Evolutionary conservation across 2,113 vertebrate genomes (phyloP).

Genomic region (Tympanuchus pallidicinctus): DNA sequence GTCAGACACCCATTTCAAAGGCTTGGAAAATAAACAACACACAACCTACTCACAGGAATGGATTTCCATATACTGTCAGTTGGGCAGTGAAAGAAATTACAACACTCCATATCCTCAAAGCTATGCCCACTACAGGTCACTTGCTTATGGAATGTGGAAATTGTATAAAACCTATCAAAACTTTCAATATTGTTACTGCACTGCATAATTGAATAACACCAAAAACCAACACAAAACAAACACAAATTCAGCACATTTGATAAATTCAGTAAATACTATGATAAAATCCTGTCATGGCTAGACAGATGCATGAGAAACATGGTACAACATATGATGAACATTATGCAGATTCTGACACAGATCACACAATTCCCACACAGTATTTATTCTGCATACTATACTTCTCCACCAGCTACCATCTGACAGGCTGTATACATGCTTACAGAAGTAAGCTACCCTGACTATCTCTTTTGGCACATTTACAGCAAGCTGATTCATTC

Average conservation of each 20-base stretch:
- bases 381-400: background rate
- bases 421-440: background rate
- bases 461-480: background rate
- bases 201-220: background rate
- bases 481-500: background rate
- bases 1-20: background rate
- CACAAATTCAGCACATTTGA: background rate
- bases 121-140: background rate
- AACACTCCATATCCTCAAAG: background rate
- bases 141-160: background rate
- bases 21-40: background rate
- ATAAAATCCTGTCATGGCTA: background rate
- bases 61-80: background rate
- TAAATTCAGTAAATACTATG: background rate
- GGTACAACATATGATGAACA: background rate
- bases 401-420: background rate
- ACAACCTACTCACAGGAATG: accelerated
- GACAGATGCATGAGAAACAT: background rate
- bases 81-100: background rate
- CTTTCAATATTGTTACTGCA: background rate
- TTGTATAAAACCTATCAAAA: background rate
- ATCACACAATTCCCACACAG: background rate
- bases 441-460: background rate
- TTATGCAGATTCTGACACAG: background rate
- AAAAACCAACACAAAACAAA: background rate